phyloP scores from a whole-genome alignment of 2,888 invertebrate genomes.

The Hirtodrosophila histrioides region DNA sequence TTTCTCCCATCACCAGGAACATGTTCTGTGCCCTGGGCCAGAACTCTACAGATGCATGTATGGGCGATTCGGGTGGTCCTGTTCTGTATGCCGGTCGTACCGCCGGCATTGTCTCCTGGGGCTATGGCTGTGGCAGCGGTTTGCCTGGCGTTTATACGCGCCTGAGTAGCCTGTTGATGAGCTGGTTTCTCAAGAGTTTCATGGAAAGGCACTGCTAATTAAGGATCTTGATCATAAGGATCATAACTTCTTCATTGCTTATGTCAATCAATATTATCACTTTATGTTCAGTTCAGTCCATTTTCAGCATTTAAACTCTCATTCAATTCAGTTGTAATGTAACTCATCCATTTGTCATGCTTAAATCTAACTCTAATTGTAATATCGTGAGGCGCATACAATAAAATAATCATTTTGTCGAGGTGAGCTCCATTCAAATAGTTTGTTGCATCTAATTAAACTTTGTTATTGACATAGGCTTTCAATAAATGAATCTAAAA shows the following conservation, averaged over 20 bases:
- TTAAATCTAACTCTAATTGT: conserved; percentile 1
- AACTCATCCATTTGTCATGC: background rate
- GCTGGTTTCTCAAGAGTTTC: conserved; percentile 28
- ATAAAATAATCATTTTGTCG: conserved; percentile 3
- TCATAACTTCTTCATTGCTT: too few relatives aligned
- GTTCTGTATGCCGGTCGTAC: conserved; percentile 52
- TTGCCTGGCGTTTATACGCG: conserved; percentile 91
- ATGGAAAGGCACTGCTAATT: conserved; percentile 22
- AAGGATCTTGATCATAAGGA: too few relatives aligned
- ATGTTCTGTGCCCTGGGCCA: conserved; percentile 72
- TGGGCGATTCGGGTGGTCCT: conserved; percentile 80
- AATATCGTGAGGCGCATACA: conserved; percentile 6
- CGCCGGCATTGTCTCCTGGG: conserved; percentile 88
- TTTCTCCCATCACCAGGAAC: conserved; percentile 40
- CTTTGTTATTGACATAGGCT: conserved; percentile 18
- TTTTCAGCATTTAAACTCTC: background rate
- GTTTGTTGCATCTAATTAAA: conserved; percentile 24
- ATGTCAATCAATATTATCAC: too few relatives aligned
- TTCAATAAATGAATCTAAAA: conserved; percentile 15
- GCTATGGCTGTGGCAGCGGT: conserved; percentile 82
- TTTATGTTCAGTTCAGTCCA: too few relatives aligned
- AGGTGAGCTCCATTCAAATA: conserved; percentile 22
- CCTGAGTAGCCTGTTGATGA: conserved; percentile 82
- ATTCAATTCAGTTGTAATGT: background rate
- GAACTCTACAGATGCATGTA: conserved; percentile 64